Evolutionary conservation across 2,888 invertebrate genomes (phyloP).

Genomic region (Andrena fulva): DNA sequence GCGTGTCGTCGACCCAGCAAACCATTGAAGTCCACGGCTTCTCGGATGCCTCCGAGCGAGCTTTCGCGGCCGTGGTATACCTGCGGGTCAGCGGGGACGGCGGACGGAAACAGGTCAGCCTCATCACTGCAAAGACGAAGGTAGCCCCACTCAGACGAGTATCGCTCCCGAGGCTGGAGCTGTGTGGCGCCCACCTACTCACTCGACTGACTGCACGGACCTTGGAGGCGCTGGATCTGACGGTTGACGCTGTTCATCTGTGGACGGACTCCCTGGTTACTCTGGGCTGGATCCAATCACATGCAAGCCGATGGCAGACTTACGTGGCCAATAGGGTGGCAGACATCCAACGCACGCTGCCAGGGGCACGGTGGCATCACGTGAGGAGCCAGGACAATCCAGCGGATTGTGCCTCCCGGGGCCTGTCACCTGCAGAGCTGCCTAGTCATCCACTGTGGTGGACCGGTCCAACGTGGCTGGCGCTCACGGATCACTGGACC

Average conservation of each 20-base stretch:
- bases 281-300: background rate
- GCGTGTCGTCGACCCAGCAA: background rate
- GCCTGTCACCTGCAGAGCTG: background rate
- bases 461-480: background rate
- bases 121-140: slow-evolving; percentile 46
- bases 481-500: background rate
- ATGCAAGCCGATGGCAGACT: background rate
- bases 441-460: background rate
- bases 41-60: slow-evolving; percentile 58
- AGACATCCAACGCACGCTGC: background rate
- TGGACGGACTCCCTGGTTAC: background rate
- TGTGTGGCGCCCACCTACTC: background rate
- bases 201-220: background rate
- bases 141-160: slow-evolving; percentile 49
- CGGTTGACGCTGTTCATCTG: background rate
- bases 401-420: background rate
- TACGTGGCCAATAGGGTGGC: background rate
- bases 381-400: background rate
- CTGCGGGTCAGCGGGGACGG: background rate
- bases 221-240: too few species aligned
- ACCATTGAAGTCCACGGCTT: slow-evolving; percentile 54
- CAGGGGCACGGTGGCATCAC: background rate
- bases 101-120: fast-evolving
- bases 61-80: slow-evolving; percentile 32
- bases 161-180: background rate